A percentile compares a stretch with the other conserved stretches of the same genome.
These are phyloP conservation scores for Drosophila kanekoi DNA, from an alignment of 2,888 invertebrate genomes.

Conservation along the genomic window DNA sequence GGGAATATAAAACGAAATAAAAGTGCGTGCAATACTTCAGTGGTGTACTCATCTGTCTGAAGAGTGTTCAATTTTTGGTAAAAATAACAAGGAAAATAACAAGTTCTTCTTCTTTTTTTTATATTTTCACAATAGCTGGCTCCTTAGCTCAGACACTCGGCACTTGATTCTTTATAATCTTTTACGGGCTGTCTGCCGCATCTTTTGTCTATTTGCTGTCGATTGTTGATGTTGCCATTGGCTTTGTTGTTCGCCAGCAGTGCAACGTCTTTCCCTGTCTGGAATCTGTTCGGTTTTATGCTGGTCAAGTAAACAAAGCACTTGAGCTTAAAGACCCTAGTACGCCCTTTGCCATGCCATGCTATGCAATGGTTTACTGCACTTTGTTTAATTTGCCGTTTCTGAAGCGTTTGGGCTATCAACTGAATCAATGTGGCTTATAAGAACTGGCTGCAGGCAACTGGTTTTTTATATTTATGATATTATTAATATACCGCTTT, in stretches of 20 bases:
- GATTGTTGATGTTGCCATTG: slow-evolving; percentile 37
- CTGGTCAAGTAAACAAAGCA: slow-evolving; percentile 65
- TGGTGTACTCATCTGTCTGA: slow-evolving; percentile 27
- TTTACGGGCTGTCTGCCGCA: slow-evolving; percentile 65
- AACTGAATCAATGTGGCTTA: slow-evolving; percentile 32
- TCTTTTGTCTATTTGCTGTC: slow-evolving; percentile 67
- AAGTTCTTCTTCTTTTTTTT: slow-evolving; percentile 4
- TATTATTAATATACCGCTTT: neutral
- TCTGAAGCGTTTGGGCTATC: slow-evolving; percentile 27
- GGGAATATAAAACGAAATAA: slow-evolving; percentile 12
- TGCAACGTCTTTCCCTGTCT: slow-evolving; percentile 29
- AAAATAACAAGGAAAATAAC: slow-evolving; percentile 9
- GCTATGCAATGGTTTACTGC: slow-evolving; percentile 48
- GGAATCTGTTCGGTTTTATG: slow-evolving; percentile 18
- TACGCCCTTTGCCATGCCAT: slow-evolving; percentile 3
- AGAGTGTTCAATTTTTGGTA: slow-evolving; percentile 20
- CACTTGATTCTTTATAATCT: slow-evolving; percentile 69
- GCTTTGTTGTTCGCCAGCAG: slow-evolving; percentile 23
- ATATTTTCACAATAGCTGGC: slow-evolving; percentile 5
- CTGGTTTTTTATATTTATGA: neutral
- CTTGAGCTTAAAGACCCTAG: slow-evolving; percentile 53
- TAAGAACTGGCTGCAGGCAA: slow-evolving; percentile 12
- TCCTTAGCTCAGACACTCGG: slow-evolving; percentile 5
- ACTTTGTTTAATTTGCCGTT: slow-evolving; percentile 51
- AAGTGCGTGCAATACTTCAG: slow-evolving; percentile 15